A percentile compares a stretch with the other conserved stretches of the same genome.
Evolutionary conservation across 1,140 invertebrate genomes (phyloP).

Genomic region (Drosophila quadrilineata): DNA sequence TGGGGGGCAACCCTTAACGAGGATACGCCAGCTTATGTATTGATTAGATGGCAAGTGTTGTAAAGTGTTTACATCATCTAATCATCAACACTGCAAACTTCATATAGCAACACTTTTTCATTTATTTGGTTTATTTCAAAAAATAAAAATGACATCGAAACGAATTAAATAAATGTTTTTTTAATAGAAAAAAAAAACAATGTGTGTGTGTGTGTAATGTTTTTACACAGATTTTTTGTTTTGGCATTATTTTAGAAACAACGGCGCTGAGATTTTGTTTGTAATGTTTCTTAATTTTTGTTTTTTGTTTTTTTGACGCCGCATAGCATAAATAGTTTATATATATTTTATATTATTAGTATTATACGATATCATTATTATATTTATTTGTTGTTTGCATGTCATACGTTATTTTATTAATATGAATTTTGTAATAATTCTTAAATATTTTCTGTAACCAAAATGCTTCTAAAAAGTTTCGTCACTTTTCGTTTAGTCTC

Average conservation of each 20-base stretch:
- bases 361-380: too few relatives aligned
- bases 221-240: conserved; percentile 72
- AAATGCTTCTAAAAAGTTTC: conserved; percentile 75
- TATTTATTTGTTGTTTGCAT: too few relatives aligned
- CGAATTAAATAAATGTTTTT: conserved; percentile 49
- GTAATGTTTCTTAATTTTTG: too few relatives aligned
- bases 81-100: too few relatives aligned
- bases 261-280: conserved; percentile 46
- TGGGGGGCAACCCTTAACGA: too few relatives aligned
- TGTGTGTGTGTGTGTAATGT: conserved; percentile 1
- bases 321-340: conserved; percentile 47
- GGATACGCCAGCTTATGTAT: too few relatives aligned
- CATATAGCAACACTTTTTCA: too few relatives aligned
- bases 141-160: conserved; percentile 44
- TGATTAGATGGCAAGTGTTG: too few relatives aligned
- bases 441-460: conserved; percentile 73
- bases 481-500: conserved; percentile 70
- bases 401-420: conserved; percentile 33
- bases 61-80: too few relatives aligned
- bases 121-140: conserved; percentile 18
- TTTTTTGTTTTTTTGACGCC: too few relatives aligned
- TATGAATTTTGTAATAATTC: conserved; percentile 50
- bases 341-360: too few relatives aligned
- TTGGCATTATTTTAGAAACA: conserved; percentile 40
- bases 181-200: conserved; percentile 70